phyloP scores from a whole-genome alignment of 2,113 vertebrate genomes.

The Hypocryptadius cinnamomeus region DNA sequence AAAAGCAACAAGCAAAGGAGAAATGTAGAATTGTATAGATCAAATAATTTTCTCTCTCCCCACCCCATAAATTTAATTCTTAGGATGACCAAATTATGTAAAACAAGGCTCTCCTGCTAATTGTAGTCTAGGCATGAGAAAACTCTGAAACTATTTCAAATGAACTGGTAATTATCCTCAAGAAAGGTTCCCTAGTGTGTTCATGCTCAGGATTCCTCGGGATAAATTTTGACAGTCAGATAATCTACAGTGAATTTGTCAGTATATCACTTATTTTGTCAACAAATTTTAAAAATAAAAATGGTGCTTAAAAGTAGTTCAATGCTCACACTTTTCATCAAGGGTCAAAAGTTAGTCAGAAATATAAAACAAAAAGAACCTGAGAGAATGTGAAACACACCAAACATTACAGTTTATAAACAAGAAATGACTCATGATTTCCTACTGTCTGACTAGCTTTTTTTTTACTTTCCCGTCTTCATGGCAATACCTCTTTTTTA shows the following conservation, averaged over 20 bases:
- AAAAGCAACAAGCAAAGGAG: not conserved
- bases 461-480: not conserved
- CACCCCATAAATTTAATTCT: not conserved
- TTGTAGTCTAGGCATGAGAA: not conserved
- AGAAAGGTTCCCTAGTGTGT: not conserved
- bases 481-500: not conserved
- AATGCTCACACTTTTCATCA: not conserved
- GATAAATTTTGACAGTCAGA: not conserved
- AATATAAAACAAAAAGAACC: not conserved
- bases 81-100: not conserved
- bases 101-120: not conserved
- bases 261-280: not conserved
- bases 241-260: not conserved
- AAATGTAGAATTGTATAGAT: not conserved
- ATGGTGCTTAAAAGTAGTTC: not conserved
- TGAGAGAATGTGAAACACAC: not conserved
- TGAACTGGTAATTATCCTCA: not conserved
- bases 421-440: not conserved
- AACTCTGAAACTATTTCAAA: not conserved
- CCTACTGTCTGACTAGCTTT: not conserved
- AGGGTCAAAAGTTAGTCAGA: not conserved
- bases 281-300: not conserved
- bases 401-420: not conserved
- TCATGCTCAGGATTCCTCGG: not conserved
- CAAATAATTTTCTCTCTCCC: not conserved